Conservation (phyloP, 2,113 vertebrate genomes). For the Erinaceus europaeus region DNA sequence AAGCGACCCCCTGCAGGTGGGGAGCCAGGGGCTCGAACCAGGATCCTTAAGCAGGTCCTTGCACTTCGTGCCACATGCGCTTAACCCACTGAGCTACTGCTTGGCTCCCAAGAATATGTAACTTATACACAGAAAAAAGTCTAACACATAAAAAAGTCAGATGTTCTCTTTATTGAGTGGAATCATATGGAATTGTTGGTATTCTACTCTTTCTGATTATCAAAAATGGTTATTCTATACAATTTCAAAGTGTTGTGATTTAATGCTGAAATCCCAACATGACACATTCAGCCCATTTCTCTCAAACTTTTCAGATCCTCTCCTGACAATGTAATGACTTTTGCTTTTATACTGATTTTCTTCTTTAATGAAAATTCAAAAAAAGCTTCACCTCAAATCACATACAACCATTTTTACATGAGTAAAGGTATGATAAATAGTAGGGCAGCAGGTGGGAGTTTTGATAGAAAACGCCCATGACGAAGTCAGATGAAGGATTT, state of each 20-base stretch:
- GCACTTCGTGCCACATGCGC: too few species aligned
- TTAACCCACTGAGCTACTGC: too few species aligned
- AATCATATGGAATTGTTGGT: not conserved
- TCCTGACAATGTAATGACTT: conserved; percentile 29
- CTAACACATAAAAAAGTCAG: not conserved
- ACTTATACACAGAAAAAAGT: too few species aligned
- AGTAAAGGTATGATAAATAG: conserved; percentile 48
- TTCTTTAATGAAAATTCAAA: conserved; percentile 60
- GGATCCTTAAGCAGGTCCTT: too few species aligned
- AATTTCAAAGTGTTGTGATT: not conserved
- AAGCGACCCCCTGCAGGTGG: too few species aligned
- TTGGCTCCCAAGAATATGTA: too few species aligned
- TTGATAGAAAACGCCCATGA: conserved; percentile 70
- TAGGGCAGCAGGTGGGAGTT: conserved; percentile 66
- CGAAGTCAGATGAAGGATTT: conserved; percentile 52
- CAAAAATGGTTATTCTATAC: conserved; percentile 26
- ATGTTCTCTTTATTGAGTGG: not conserved
- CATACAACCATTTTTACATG: conserved; percentile 50
- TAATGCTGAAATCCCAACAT: conserved; percentile 44
- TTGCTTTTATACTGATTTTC: conserved; percentile 28
- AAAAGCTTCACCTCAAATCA: conserved; percentile 60
- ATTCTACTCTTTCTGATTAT: conserved; percentile 11
- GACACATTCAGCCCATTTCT: conserved; percentile 18
- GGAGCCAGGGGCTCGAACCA: too few species aligned
- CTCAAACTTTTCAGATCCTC: conserved; percentile 41